phyloP scores from a whole-genome alignment of 1,140 invertebrate species.

The Tetramorium parvispinum region DNA sequence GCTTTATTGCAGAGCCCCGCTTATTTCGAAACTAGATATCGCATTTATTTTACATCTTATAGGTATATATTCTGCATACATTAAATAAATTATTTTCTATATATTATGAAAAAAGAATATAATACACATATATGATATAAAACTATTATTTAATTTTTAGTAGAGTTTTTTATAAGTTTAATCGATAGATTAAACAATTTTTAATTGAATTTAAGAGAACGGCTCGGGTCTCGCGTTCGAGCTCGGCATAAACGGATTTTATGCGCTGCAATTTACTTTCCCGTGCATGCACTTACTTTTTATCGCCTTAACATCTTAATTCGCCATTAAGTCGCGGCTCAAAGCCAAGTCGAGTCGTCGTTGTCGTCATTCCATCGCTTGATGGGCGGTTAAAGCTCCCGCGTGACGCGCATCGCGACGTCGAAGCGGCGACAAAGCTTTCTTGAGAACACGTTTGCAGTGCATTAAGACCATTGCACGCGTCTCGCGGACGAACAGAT shows the following conservation, averaged over 20 bases:
- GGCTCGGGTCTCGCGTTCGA: not conserved
- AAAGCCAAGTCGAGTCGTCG: not conserved
- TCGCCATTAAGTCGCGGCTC: conserved; percentile 8
- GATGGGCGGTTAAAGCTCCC: conserved; percentile 43
- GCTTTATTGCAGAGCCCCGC: not conserved
- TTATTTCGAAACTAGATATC: conserved; percentile 3
- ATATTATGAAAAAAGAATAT: not conserved
- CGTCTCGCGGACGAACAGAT: conserved; percentile 62
- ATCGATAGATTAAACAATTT: not conserved
- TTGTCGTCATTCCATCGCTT: conserved; percentile 11
- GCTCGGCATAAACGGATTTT: not conserved
- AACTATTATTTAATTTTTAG: not conserved
- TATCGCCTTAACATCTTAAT: conserved; percentile 42
- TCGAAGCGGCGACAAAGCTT: conserved; percentile 22
- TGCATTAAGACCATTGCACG: conserved; percentile 55
- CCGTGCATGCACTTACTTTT: conserved; percentile 2
- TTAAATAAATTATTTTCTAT: not conserved
- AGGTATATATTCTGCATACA: not conserved
- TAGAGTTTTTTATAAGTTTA: not conserved
- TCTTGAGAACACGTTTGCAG: conserved; percentile 29
- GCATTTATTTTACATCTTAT: not conserved
- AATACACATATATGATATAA: not conserved
- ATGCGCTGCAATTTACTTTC: not conserved
- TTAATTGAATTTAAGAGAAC: not conserved
- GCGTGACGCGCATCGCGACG: conserved; percentile 20